Evolutionary conservation across 1,140 invertebrate species (phyloP).

Genomic region (Pectinophora gossypiella): DNA sequence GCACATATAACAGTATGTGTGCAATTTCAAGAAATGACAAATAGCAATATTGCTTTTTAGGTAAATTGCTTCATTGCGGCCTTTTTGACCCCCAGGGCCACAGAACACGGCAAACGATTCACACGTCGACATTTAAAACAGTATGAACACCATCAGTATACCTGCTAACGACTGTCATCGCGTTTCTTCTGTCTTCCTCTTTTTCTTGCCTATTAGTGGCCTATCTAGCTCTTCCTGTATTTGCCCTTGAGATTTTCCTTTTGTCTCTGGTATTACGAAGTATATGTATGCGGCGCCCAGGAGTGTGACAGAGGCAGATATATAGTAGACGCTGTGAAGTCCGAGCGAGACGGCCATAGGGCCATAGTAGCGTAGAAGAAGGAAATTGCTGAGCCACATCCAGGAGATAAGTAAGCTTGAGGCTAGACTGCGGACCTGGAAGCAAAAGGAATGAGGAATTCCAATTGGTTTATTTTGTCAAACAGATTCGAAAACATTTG

Average conservation of each 20-base stretch:
- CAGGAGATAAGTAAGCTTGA: conserved; percentile 64
- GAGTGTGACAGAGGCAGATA: conserved; percentile 50
- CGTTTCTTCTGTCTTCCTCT: conserved; percentile 30
- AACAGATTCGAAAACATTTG: too few species aligned
- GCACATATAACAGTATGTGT: too few species aligned
- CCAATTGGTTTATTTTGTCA: too few species aligned
- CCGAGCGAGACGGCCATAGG: conserved; percentile 47
- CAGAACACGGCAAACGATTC: too few species aligned
- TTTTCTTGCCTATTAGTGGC: conserved; percentile 32
- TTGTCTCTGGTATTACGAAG: conserved; percentile 52
- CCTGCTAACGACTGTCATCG: conserved; percentile 40
- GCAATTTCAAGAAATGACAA: too few species aligned
- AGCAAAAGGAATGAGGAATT: too few species aligned
- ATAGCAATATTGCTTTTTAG: too few species aligned
- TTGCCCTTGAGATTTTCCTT: conserved; percentile 48
- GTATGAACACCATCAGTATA: neutral
- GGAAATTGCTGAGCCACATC: conserved; percentile 64
- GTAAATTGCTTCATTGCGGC: too few species aligned
- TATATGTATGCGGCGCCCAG: conserved; percentile 45
- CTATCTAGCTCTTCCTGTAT: conserved; percentile 45
- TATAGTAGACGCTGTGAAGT: conserved; percentile 59
- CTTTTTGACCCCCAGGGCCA: too few species aligned
- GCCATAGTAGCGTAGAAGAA: conserved; percentile 57
- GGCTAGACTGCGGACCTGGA: conserved; percentile 54
- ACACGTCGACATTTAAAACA: neutral